Evolutionary conservation across 2,888 invertebrate species (phyloP), one percentile per base, ranked within the genome.

Genomic region (Gortyna flavago): DNA sequence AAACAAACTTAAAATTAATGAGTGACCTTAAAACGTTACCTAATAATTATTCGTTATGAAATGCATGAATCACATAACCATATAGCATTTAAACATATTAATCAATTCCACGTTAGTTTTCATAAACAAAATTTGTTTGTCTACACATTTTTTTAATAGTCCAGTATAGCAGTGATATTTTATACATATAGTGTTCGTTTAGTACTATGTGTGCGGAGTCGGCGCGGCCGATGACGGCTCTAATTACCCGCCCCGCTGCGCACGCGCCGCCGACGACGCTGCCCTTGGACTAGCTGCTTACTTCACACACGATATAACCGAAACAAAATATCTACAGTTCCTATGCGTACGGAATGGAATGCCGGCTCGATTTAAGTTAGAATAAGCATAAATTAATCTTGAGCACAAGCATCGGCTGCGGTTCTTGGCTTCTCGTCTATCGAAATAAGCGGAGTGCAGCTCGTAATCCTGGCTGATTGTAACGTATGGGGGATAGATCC

Each of bases 211-310:
- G 87, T 85, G 87, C 81, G 84, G 79, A 87, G 85, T 76, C 78
- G 80, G 80, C 84, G 88, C 75, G 79, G 87, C 78, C 81, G 81
- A 81, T 85, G 89, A 88, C 90, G 88, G 88, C 89, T 92, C 90
- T 89, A 86, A 91, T 92, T 92, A 92, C 91, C 82, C 89, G 90
- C 85, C 79, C 88, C 85, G 89, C 77, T 89, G 93, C 91, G 89
- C 91, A 89, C 86, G 87, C 91, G 89, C 89, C 82, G 86, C 85
- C 83, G 85, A 83, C 71, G 66, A 67, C 72, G 65, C 81, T 89
- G 91, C 89, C 93, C 93, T 93, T 93, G 93, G 90, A 90, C 92
- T 91, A 89, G 88, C 91, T 90, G 90, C 89, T 88, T 87, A 89
- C 88, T 88, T 86, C 88, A 88, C 85, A 89, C 85, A 88, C 88